A percentile compares a stretch with the other conserved stretches of the same genome.
Conservation (phyloP, 1,140 invertebrate species). For the Lerema accius region DNA sequence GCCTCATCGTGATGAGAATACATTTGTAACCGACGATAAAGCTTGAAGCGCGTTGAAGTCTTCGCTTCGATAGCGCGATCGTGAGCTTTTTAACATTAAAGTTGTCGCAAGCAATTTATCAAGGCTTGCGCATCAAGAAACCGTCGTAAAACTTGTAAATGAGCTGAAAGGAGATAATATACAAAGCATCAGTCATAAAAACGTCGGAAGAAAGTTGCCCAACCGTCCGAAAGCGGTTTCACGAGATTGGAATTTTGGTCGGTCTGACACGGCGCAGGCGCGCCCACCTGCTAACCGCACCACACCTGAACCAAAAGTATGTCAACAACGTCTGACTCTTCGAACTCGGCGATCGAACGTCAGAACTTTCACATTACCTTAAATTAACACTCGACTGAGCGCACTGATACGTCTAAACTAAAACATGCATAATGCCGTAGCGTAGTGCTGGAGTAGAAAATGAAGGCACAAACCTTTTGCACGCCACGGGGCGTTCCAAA, state of each 20-base stretch:
- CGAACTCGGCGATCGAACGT: constrained; percentile 70
- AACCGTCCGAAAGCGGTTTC: constrained; percentile 67
- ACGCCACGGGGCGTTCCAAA: constrained; percentile 68
- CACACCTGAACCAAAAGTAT: constrained; percentile 78
- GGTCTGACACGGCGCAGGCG: constrained; percentile 55
- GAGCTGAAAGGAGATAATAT: constrained; percentile 34
- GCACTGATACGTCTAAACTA: constrained; percentile 51
- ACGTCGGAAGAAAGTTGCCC: constrained; percentile 70
- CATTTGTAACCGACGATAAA: constrained; percentile 33
- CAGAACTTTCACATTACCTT: constrained; percentile 80
- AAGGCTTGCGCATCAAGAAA: constrained; percentile 26
- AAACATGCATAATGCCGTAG: constrained; percentile 36
- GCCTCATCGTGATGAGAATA: constrained; percentile 13
- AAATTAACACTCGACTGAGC: constrained; percentile 66
- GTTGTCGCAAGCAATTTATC: constrained; percentile 30
- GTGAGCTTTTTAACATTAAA: constrained; percentile 42
- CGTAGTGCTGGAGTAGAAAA: constrained; percentile 22
- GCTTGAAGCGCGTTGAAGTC: constrained; percentile 74
- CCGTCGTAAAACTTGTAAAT: constrained; percentile 32
- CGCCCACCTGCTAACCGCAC: constrained; percentile 69
- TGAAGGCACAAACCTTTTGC: constrained; percentile 62
- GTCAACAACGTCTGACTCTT: constrained; percentile 71
- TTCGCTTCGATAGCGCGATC: constrained; percentile 54
- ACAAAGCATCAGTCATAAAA: constrained; percentile 41
- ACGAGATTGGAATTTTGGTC: constrained; percentile 77